Conservation (phyloP, 2,113 vertebrate genomes). For the Crotalus tigris region DNA sequence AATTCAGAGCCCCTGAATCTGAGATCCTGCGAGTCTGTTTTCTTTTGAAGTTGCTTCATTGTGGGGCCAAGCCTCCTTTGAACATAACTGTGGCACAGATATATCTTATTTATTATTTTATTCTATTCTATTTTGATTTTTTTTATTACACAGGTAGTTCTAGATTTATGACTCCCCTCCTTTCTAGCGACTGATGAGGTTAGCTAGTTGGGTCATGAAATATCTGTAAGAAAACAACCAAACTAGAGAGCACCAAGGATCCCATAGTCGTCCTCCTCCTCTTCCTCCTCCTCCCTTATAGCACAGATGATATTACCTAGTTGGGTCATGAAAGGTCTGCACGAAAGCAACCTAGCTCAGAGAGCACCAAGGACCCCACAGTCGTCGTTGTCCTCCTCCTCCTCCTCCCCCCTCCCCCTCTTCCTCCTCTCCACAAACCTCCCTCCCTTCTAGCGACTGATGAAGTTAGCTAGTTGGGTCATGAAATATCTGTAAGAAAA, state of each 20-base stretch:
- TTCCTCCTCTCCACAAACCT: background rate
- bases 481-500: background rate
- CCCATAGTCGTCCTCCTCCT: background rate
- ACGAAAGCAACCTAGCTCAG: too few relatives aligned
- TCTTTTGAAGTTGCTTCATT: background rate
- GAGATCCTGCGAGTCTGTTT: background rate
- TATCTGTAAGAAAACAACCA: background rate
- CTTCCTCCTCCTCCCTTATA: too few relatives aligned
- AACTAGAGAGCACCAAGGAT: background rate
- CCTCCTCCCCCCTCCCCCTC: too few relatives aligned
- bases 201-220: too few relatives aligned
- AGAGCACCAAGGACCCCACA: too few relatives aligned
- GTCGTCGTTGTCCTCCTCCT: too few relatives aligned
- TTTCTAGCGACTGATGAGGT: background rate
- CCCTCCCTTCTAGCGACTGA: background rate
- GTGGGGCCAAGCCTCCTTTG: background rate
- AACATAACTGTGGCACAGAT: background rate
- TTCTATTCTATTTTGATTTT: background rate
- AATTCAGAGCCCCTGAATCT: background rate
- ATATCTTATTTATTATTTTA: background rate
- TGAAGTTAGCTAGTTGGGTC: background rate
- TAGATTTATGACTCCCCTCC: background rate
- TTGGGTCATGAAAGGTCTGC: too few relatives aligned
- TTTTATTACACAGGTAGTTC: background rate
- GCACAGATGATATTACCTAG: too few relatives aligned